Conservation (phyloP, 2,797 vertebrate species). For the Cryptoblepharus egeriae region DNA sequence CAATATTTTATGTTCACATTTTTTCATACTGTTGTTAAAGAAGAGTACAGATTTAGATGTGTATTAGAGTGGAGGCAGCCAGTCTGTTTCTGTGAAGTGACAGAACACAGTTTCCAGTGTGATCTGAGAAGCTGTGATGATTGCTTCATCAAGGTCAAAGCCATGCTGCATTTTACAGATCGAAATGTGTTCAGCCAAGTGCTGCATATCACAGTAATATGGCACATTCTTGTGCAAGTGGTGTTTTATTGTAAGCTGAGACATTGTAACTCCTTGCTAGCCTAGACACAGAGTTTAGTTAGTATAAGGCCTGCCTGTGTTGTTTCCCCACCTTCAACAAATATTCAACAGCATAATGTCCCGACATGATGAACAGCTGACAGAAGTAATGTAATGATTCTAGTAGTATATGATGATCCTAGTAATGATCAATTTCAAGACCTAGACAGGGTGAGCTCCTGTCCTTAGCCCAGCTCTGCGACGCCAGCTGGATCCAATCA, state of each 20-base stretch:
- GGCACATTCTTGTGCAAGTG: neutral
- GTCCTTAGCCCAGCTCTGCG: too few species aligned
- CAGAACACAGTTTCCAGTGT: neutral
- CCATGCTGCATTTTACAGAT: neutral
- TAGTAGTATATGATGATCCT: too few species aligned
- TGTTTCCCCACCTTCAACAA: neutral
- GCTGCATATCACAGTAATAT: neutral
- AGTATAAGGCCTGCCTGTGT: neutral
- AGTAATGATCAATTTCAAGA: too few species aligned
- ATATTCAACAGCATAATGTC: neutral
- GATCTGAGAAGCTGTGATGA: neutral
- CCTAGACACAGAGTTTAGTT: neutral
- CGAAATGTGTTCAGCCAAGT: neutral
- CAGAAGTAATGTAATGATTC: too few species aligned
- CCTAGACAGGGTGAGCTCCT: too few species aligned
- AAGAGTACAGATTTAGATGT: neutral
- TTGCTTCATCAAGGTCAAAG: slow-evolving; percentile 14
- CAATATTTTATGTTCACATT: neutral
- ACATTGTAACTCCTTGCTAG: neutral
- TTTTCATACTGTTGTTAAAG: too few species aligned
- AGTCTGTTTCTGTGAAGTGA: neutral
- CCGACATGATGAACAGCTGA: neutral
- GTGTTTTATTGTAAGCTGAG: neutral
- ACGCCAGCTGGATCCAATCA: too few species aligned
- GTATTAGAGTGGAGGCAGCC: neutral